phyloP scores from a whole-genome alignment of 2,797 vertebrate genomes.

The Paedocypris micromegethes region DNA sequence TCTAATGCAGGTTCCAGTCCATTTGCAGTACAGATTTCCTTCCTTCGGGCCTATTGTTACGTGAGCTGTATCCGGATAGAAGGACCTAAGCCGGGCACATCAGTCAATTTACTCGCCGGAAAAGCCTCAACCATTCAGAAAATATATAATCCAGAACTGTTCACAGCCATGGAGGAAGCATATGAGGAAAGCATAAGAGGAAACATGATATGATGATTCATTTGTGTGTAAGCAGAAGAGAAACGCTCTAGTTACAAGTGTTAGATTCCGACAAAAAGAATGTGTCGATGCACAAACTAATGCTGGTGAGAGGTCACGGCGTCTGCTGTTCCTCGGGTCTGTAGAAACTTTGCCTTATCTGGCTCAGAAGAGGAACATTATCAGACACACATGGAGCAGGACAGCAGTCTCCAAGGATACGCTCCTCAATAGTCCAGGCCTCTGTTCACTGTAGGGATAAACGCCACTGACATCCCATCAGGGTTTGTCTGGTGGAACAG shows the following conservation, averaged over 20 bases:
- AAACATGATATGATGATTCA: too few relatives aligned
- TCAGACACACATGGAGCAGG: conserved; percentile 26
- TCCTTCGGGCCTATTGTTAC: conserved; percentile 38
- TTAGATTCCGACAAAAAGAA: too few relatives aligned
- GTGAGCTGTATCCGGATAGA: conserved; percentile 39
- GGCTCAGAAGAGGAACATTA: conserved; percentile 32
- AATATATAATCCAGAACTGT: conserved; percentile 41
- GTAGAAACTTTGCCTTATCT: conserved; percentile 19
- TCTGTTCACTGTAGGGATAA: conserved; percentile 50
- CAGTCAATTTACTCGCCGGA: conserved; percentile 19
- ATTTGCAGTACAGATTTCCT: conserved; percentile 48
- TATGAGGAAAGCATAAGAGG: too few relatives aligned
- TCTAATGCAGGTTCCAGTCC: conserved; percentile 42
- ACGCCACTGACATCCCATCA: conserved; percentile 40
- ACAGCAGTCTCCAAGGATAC: conserved; percentile 22
- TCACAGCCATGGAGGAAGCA: too few relatives aligned
- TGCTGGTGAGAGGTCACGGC: not conserved
- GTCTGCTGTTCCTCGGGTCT: conserved; percentile 22
- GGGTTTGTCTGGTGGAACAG: conserved; percentile 29
- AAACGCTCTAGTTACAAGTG: too few relatives aligned
- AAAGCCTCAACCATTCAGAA: not conserved
- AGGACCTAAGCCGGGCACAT: conserved; percentile 4
- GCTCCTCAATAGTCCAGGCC: conserved; percentile 12
- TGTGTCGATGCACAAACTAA: too few relatives aligned
- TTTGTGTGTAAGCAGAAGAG: too few relatives aligned